These are phyloP conservation scores for Seriola aureovittata DNA, from an alignment of 2,113 vertebrate species.

Conservation along the genomic window DNA sequence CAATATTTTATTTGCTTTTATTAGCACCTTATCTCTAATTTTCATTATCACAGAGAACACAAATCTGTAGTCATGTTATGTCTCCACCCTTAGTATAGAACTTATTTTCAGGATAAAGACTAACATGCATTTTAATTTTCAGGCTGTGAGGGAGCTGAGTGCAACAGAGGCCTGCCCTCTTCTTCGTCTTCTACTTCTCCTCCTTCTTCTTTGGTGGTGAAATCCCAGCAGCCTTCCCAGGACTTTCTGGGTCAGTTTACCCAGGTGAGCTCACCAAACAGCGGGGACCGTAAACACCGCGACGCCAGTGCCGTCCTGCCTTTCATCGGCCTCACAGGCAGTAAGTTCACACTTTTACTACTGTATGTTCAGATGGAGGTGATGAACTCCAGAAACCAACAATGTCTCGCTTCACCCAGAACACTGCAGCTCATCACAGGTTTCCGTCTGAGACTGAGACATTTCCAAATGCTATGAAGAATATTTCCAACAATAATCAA, in stretches of 20 bases:
- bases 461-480: no score
- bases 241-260: conserved; percentile 60
- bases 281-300: conserved; percentile 71
- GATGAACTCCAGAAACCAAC: not conserved
- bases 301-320: conserved; percentile 71
- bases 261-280: conserved; percentile 63
- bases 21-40: no score
- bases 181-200: not conserved
- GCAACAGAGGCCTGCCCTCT: not conserved
- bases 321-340: conserved; percentile 77
- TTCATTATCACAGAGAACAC: no score
- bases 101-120: no score
- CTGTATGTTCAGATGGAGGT: not conserved
- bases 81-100: no score
- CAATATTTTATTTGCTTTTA: no score
- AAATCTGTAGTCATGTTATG: no score
- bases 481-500: no score
- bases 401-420: conserved; percentile 11
- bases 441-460: no score
- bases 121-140: not conserved
- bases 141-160: conserved; percentile 41
- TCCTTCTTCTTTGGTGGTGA: not conserved
- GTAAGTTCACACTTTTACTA: conserved; percentile 50
- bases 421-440: not conserved
- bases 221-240: conserved; percentile 32